These are phyloP conservation scores for Helarctos malayanus DNA, from an alignment of 2,797 vertebrate genomes.

Conservation along the genomic window DNA sequence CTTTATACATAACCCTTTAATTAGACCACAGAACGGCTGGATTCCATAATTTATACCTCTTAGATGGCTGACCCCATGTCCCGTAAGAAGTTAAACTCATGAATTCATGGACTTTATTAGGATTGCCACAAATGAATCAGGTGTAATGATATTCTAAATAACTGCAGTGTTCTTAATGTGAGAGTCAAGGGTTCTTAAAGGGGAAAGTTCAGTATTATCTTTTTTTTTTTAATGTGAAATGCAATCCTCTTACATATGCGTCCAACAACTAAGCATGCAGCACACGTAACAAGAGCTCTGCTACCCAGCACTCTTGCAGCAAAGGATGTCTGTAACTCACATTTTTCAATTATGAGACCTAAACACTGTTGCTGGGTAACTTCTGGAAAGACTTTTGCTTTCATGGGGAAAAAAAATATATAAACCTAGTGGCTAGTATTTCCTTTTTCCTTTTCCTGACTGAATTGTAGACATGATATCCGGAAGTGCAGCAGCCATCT, in stretches of 20 bases:
- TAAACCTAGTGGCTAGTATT: not conserved
- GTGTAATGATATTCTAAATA: not conserved
- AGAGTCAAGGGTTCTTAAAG: constrained; percentile 1
- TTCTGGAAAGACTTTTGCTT: constrained; percentile 6
- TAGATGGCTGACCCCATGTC: not conserved
- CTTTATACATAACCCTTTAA: not conserved
- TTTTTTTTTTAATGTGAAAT: not conserved
- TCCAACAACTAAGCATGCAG: not conserved
- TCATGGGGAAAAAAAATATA: not conserved
- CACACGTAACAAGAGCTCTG: not conserved
- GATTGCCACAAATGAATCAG: not conserved
- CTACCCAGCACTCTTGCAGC: not conserved
- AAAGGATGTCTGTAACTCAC: not conserved
- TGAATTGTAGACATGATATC: not conserved
- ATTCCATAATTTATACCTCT: not conserved
- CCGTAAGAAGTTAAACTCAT: not conserved
- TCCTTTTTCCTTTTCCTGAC: not conserved
- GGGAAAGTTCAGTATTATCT: not conserved
- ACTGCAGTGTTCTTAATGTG: not conserved
- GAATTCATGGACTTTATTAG: not conserved
- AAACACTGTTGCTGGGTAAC: not conserved
- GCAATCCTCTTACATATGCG: not conserved
- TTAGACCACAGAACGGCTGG: not conserved
- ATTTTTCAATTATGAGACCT: constrained; percentile 33
- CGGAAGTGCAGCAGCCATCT: not conserved